Evolutionary conservation across 2,113 vertebrate species (phyloP).

Genomic region (Lepidothrix coronata): DNA sequence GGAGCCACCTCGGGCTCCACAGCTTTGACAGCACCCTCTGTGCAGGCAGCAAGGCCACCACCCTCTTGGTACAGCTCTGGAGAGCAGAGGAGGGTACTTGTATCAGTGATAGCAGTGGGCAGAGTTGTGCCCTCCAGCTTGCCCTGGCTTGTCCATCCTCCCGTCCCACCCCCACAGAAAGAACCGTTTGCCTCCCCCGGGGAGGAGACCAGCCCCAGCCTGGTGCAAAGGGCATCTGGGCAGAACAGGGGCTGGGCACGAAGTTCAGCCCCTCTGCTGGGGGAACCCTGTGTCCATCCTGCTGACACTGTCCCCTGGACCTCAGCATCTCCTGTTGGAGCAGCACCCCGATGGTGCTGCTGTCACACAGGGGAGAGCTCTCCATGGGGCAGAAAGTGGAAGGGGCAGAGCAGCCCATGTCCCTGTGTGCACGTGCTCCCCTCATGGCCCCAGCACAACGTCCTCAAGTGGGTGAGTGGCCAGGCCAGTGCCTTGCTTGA

Average conservation of each 20-base stretch:
- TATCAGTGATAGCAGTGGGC: background rate
- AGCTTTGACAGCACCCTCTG: background rate
- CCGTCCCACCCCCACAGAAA: background rate
- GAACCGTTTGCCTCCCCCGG: fast-evolving
- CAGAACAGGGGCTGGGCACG: background rate
- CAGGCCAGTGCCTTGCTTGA: background rate
- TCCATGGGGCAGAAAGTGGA: background rate
- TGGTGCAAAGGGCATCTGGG: background rate
- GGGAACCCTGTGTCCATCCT: background rate
- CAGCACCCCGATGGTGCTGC: background rate
- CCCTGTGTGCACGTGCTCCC: background rate
- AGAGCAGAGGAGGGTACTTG: background rate
- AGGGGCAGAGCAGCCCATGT: background rate
- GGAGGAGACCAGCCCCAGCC: background rate
- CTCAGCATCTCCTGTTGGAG: background rate
- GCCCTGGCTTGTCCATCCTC: background rate
- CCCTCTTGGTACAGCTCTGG: background rate
- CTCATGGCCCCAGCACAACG: background rate
- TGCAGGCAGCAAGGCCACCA: background rate
- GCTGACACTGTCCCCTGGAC: background rate
- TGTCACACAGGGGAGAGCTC: fast-evolving
- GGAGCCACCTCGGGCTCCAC: background rate
- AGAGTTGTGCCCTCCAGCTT: background rate
- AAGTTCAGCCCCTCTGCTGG: background rate
- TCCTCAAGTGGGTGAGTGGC: background rate